Percentiles rank a stretch among this genome's conserved stretches.
Conservation (phyloP, 1,140 invertebrate genomes). For the Microplitis mediator region DNA sequence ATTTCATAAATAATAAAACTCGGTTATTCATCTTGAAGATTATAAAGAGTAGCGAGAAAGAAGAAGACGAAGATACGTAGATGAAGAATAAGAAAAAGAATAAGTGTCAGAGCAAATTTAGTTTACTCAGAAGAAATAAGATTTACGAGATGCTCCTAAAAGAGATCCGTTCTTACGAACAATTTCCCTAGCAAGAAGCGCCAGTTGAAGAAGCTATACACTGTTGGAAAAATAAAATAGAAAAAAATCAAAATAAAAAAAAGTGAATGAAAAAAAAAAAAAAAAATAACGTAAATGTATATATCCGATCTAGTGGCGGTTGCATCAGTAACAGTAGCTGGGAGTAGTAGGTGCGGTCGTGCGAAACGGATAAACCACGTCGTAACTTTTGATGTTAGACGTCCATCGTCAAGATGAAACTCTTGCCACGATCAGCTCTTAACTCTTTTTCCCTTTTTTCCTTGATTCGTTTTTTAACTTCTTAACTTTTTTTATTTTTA, state of each 20-base stretch:
- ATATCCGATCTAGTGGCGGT: no score
- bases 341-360: neutral
- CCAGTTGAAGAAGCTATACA: neutral
- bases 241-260: neutral
- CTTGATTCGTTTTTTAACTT: no score
- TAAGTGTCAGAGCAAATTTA: neutral
- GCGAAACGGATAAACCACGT: slow-evolving; percentile 5
- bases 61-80: neutral
- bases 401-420: slow-evolving; percentile 2
- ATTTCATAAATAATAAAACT: no score
- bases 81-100: neutral
- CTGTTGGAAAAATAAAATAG: neutral
- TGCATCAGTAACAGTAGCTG: no score
- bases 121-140: neutral
- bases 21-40: no score
- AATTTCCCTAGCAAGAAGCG: neutral
- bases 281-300: no score
- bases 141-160: neutral
- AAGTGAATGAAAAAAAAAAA: no score
- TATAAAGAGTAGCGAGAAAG: neutral
- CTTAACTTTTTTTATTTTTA: no score
- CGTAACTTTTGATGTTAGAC: slow-evolving; percentile 6
- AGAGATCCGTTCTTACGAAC: slow-evolving; percentile 1
- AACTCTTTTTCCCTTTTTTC: neutral
- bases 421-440: neutral